These are phyloP conservation scores for Molossus molossus DNA, from an alignment of 2,797 vertebrate genomes.

Conservation along the genomic window DNA sequence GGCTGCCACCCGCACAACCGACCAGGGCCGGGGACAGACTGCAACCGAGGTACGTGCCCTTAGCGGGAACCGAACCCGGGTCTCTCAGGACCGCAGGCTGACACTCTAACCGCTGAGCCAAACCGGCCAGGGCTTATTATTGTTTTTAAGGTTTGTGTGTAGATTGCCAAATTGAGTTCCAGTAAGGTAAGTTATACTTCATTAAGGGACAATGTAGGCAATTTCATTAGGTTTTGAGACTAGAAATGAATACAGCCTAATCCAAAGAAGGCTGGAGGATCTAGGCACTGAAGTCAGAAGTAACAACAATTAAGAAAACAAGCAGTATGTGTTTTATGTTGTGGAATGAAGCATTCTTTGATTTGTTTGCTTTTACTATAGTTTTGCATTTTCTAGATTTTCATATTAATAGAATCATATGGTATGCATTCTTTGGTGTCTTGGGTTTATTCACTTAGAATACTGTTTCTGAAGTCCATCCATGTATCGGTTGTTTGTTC, in stretches of 20 bases:
- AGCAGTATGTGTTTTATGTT: neutral
- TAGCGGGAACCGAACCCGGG: too few relatives aligned
- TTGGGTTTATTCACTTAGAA: constrained; percentile 47
- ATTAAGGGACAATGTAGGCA: neutral
- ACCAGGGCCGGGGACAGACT: too few relatives aligned
- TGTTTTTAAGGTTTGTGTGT: constrained; percentile 25
- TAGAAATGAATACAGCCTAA: neutral
- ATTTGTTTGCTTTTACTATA: constrained; percentile 28
- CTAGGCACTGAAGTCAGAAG: neutral
- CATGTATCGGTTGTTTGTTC: neutral
- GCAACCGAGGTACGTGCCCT: too few relatives aligned
- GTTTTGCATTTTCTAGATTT: constrained; percentile 23
- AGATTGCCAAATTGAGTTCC: neutral
- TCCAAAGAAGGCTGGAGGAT: neutral
- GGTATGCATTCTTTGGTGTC: neutral
- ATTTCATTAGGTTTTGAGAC: constrained; percentile 52
- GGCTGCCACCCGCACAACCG: too few relatives aligned
- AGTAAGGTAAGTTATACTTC: constrained; percentile 26
- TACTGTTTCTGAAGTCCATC: constrained; percentile 47
- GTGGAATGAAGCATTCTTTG: neutral
- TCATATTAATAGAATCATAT: neutral
- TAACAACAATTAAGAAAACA: neutral
- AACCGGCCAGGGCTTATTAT: too few relatives aligned
- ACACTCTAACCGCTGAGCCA: too few relatives aligned
- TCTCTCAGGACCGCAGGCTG: too few relatives aligned